Evolutionary conservation across 2,113 vertebrate species (phyloP).

Genomic region (Lampris incognitus): DNA sequence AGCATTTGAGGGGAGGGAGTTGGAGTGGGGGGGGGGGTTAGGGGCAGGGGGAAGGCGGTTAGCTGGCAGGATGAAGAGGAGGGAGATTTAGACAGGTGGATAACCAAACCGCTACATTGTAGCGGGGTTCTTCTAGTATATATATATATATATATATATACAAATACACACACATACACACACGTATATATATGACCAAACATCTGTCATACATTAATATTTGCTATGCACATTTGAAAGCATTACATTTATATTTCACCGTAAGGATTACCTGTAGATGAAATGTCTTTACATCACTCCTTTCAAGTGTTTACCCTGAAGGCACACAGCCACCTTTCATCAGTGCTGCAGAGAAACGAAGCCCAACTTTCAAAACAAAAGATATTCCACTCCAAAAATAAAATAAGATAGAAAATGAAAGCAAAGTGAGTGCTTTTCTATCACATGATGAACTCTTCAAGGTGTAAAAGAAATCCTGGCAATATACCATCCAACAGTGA

Average conservation of each 20-base stretch:
- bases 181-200: conserved; percentile 69
- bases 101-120: too few relatives aligned
- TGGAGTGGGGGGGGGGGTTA: too few relatives aligned
- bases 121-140: too few relatives aligned
- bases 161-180: too few relatives aligned
- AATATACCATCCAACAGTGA: conserved; percentile 57
- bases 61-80: too few relatives aligned
- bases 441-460: conserved; percentile 56
- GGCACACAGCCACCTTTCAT: conserved; percentile 58
- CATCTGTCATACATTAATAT: conserved; percentile 77
- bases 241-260: conserved; percentile 81
- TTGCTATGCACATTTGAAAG: conserved; percentile 80
- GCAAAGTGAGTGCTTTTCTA: conserved; percentile 41
- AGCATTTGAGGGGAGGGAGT: too few relatives aligned
- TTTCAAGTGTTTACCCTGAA: conserved; percentile 65
- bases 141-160: too few relatives aligned
- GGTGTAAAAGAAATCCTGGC: conserved; percentile 43
- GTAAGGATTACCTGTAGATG: conserved; percentile 74
- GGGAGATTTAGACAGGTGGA: too few relatives aligned
- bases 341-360: conserved; percentile 52
- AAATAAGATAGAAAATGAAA: neutral
- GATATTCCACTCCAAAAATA: conserved; percentile 40
- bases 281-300: conserved; percentile 75
- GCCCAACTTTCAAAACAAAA: conserved; percentile 57
- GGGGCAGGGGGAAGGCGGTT: too few relatives aligned